These are phyloP conservation scores for Crotalus tigris DNA, from an alignment of 2,113 vertebrate species.

Conservation along the genomic window DNA sequence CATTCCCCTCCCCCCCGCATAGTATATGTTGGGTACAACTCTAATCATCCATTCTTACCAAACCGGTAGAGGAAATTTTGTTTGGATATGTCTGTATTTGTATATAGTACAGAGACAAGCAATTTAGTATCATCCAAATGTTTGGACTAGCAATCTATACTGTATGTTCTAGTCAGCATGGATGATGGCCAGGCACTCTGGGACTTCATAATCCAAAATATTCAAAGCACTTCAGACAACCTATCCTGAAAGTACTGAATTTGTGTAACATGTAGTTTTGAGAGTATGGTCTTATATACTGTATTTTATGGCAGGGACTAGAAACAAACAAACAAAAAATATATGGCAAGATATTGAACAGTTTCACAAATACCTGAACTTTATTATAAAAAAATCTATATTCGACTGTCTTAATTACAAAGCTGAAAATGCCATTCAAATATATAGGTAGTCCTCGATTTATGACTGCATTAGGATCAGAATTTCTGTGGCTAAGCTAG, in stretches of 20 bases:
- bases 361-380: neutral
- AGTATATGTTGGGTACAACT: neutral
- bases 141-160: neutral
- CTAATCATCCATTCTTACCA: neutral
- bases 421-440: neutral
- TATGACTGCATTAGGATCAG: neutral
- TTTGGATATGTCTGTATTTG: neutral
- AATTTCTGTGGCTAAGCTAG: neutral
- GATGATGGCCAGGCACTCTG: neutral
- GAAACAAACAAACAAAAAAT: neutral
- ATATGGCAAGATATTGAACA: neutral
- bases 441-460: neutral
- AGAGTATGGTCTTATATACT: neutral
- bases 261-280: neutral
- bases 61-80: neutral
- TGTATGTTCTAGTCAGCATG: neutral
- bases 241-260: neutral
- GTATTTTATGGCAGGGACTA: neutral
- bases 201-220: neutral
- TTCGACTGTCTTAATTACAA: neutral
- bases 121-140: neutral
- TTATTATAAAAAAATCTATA: neutral
- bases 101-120: neutral
- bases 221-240: neutral
- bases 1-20: neutral